Conservation (phyloP, 2,888 invertebrate species). For the Diploptera punctata region DNA sequence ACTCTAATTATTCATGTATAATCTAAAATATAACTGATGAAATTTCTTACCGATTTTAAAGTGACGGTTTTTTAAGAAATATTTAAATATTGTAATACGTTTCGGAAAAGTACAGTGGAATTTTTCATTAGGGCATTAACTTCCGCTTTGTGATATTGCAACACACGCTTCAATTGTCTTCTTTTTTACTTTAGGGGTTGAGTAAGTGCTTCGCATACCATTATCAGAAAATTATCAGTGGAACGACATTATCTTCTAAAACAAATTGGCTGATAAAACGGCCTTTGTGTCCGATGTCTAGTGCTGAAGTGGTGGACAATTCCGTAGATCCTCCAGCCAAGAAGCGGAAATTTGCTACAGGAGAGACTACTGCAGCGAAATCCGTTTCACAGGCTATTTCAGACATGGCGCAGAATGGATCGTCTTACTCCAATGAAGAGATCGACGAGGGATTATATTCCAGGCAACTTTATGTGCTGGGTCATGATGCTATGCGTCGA, state of each 20-base stretch:
- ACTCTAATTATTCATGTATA: no score
- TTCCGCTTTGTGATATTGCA: constrained; percentile 7
- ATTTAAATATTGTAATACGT: no score
- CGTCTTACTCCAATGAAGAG: constrained; percentile 59
- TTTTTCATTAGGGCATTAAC: not conserved
- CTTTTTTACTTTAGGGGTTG: constrained; percentile 8
- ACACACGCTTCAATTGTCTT: constrained; percentile 29
- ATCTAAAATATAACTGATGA: no score
- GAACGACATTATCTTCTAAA: constrained; percentile 30
- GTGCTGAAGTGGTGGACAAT: constrained; percentile 90
- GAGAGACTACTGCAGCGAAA: constrained; percentile 54
- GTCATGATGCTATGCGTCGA: constrained; percentile 98
- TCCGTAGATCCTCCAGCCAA: constrained; percentile 92
- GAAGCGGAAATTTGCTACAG: constrained; percentile 83
- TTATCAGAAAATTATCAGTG: constrained; percentile 31
- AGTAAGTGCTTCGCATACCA: constrained; percentile 25
- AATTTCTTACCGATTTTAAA: no score
- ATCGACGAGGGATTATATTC: constrained; percentile 93
- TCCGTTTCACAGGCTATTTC: constrained; percentile 51
- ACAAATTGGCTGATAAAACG: constrained; percentile 41
- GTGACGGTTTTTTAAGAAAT: no score
- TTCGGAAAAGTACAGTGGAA: no score
- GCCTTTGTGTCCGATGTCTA: constrained; percentile 81
- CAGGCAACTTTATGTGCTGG: constrained; percentile 94
- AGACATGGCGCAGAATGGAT: constrained; percentile 60